phyloP scores from a whole-genome alignment of 2,113 vertebrate species.

The Meriones unguiculatus region DNA sequence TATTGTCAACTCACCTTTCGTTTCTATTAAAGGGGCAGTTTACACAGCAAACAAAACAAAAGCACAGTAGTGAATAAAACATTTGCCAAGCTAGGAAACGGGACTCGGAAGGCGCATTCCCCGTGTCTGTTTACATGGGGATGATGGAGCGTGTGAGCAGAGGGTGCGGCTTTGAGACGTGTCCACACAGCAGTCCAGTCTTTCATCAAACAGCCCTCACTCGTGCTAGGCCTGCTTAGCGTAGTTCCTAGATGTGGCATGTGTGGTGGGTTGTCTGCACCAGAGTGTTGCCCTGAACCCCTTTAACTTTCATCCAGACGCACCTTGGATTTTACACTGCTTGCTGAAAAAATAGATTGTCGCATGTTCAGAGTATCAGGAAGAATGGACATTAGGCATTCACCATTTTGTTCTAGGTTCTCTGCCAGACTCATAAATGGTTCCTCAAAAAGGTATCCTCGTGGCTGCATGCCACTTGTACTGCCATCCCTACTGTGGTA shows the following conservation, averaged over 20 bases:
- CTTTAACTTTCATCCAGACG: neutral
- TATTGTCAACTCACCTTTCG: neutral
- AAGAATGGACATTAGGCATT: neutral
- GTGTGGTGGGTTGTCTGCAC: neutral
- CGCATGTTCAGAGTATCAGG: neutral
- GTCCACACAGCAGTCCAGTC: neutral
- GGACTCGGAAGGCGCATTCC: neutral
- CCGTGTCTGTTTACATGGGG: neutral
- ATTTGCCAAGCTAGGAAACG: neutral
- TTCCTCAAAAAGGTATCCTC: neutral
- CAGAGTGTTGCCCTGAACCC: neutral
- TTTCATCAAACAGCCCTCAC: neutral
- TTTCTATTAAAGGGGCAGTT: neutral
- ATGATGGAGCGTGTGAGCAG: neutral
- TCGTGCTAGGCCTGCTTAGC: neutral
- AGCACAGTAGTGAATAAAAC: conserved; percentile 22
- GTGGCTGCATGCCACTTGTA: neutral
- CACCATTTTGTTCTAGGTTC: neutral
- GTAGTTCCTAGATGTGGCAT: neutral
- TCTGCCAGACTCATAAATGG: neutral
- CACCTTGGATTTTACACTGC: neutral
- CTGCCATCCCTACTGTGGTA: neutral
- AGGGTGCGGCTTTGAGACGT: neutral
- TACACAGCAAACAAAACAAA: conserved; percentile 1
- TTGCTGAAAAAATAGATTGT: conserved; percentile 35